Base-by-base conservation (phyloP, 2,888 invertebrate species). In the Drosophila recens region DNA sequence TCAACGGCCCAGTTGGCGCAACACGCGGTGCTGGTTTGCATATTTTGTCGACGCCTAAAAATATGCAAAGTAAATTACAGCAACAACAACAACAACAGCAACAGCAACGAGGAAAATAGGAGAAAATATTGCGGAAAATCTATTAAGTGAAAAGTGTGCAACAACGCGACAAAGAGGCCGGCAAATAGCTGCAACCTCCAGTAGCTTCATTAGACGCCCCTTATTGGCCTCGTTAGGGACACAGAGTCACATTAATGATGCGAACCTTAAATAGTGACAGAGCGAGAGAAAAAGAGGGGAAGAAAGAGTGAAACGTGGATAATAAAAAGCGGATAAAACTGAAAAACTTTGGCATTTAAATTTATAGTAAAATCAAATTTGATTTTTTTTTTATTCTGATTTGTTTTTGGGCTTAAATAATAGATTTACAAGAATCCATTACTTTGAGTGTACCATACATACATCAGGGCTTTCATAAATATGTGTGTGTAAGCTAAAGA, bases 31-130 rank as follows among this genome's bases (percentile, higher is more conserved):
- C 62, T 64, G 67, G 79, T 71, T 75, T 75, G 78, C 78, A 79
- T 79, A 75, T 79, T 79, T 75, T 75, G 66, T 63, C 62, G 76
- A 69, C 79, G 72, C 79, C 78, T 79, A 59, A 72, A 79, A 79
- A 75, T 79, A 79, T 79, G 80, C 79, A 79, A 75, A 71, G 67
- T 46, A 67, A 75, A 79, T 65, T 68, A 63, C 58, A 63, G 63
- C 58, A 58, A 17, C 17, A 30, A 23, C 20, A 56, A 20, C 56
- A 67, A 57, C 51, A 56, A 42, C 27, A 52, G 6, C 51, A 56
- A 42, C 27, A 52, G 6, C 27, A 27, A 27, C 27, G 30, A 30
- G 52, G 3, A 52, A 46, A 38, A 58, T 27, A 5, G 38, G 15
- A 48, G 49, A 53, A 78, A 66, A 68, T 75, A 79, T 67, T 68